phyloP scores from a whole-genome alignment of 2,888 invertebrate genomes.

The Tetanocera ferruginea region DNA sequence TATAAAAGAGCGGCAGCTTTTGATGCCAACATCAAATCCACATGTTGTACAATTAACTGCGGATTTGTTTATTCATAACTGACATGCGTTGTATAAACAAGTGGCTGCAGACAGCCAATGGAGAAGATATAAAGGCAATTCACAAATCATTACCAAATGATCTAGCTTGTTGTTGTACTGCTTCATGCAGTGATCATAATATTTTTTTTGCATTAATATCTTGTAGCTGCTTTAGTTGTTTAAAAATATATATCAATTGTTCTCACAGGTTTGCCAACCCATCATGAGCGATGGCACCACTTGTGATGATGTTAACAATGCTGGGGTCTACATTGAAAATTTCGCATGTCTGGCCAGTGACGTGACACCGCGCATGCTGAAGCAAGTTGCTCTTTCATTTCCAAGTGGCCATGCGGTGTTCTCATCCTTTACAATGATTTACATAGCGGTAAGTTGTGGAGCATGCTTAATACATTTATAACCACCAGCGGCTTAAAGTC shows the following conservation, averaged over 20 bases:
- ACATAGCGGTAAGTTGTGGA: constrained; percentile 80
- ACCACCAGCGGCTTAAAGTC: background rate
- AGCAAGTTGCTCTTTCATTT: constrained; percentile 87
- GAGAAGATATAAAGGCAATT: no score
- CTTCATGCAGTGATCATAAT: no score
- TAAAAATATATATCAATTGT: background rate
- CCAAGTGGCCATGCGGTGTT: constrained; percentile 94
- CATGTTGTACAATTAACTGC: background rate
- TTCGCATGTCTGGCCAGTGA: constrained; percentile 77
- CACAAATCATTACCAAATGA: no score
- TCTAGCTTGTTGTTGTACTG: no score
- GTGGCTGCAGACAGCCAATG: no score
- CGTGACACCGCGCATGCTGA: constrained; percentile 72
- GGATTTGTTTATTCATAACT: background rate
- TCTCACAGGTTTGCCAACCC: constrained; percentile 83
- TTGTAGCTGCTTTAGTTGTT: background rate
- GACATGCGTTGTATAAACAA: background rate
- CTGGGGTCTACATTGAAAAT: constrained; percentile 78
- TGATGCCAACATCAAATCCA: background rate
- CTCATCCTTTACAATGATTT: constrained; percentile 87
- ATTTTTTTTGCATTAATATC: no score
- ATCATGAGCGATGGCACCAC: constrained; percentile 71
- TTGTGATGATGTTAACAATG: constrained; percentile 74
- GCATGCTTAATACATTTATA: background rate
- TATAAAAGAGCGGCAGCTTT: background rate